Evolutionary conservation across 2,113 vertebrate genomes (phyloP).

Genomic region (Pavo muticus): DNA sequence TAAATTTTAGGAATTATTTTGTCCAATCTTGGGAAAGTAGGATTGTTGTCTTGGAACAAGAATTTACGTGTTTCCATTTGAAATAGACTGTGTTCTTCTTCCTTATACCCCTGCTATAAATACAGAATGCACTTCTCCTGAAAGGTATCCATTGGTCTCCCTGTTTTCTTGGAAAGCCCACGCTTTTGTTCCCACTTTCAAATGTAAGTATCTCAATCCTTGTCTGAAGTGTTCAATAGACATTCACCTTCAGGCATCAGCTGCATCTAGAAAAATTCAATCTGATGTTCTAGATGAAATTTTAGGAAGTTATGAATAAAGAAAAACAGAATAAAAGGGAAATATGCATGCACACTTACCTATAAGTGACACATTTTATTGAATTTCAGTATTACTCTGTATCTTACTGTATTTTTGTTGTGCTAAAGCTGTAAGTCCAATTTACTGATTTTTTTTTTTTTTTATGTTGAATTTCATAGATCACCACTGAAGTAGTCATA

Average conservation of each 20-base stretch:
- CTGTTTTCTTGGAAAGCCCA: background rate
- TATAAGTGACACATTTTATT: background rate
- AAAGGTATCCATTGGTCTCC: background rate
- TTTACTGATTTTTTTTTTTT: background rate
- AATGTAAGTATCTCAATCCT: accelerated
- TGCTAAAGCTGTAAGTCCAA: background rate
- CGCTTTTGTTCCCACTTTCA: background rate
- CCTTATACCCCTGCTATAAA: accelerated
- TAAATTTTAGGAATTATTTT: background rate
- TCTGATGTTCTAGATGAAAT: background rate
- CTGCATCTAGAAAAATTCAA: background rate
- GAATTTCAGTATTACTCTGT: background rate
- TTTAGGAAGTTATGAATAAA: background rate
- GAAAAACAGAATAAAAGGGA: background rate
- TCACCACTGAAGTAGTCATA: background rate
- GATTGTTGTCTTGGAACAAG: background rate
- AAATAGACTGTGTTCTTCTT: background rate
- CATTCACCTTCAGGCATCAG: background rate
- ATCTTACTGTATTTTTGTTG: background rate
- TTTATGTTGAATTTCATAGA: background rate
- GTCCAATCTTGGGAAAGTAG: background rate
- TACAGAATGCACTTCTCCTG: background rate
- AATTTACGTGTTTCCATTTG: background rate
- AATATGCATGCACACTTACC: background rate
- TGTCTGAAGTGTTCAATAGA: background rate